Evolutionary conservation across 2,888 invertebrate species (phyloP).

Genomic region (Tiliacea aurago): DNA sequence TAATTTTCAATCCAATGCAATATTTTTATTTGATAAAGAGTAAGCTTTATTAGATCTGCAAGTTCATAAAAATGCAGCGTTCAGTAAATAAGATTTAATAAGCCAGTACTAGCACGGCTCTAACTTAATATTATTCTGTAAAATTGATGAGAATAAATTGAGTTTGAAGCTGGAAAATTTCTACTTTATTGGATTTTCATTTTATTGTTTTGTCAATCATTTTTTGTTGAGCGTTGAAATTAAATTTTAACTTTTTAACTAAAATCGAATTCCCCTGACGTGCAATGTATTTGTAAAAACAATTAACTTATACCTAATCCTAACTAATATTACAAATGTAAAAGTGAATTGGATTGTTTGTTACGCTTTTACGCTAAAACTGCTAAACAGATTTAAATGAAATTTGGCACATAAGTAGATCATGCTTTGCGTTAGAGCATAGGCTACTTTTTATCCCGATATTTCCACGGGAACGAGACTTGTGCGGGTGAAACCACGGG

Average conservation of each 20-base stretch:
- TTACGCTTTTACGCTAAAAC: too few relatives aligned
- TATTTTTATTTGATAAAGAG: neutral
- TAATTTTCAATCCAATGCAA: too few relatives aligned
- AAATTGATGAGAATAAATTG: conserved; percentile 34
- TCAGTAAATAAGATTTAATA: conserved; percentile 8
- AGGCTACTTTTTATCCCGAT: too few relatives aligned
- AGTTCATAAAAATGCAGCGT: conserved; percentile 29
- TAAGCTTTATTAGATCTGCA: conserved; percentile 18
- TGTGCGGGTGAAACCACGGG: too few relatives aligned
- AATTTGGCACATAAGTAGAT: too few relatives aligned
- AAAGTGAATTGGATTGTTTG: too few relatives aligned
- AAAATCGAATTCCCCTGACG: neutral
- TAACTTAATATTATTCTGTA: conserved; percentile 27
- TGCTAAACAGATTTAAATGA: too few relatives aligned
- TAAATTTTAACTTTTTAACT: conserved; percentile 5
- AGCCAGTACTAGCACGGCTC: neutral
- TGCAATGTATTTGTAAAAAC: neutral
- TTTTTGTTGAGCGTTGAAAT: conserved; percentile 18
- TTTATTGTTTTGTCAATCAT: conserved; percentile 17
- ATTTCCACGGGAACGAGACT: too few relatives aligned
- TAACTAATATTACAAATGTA: too few relatives aligned
- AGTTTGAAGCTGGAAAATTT: conserved; percentile 19
- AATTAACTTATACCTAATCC: too few relatives aligned
- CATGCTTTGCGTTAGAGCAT: too few relatives aligned
- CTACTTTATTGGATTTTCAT: conserved; percentile 19